phyloP scores from a whole-genome alignment of 2,113 vertebrate species.

The Peromyscus maniculatus region DNA sequence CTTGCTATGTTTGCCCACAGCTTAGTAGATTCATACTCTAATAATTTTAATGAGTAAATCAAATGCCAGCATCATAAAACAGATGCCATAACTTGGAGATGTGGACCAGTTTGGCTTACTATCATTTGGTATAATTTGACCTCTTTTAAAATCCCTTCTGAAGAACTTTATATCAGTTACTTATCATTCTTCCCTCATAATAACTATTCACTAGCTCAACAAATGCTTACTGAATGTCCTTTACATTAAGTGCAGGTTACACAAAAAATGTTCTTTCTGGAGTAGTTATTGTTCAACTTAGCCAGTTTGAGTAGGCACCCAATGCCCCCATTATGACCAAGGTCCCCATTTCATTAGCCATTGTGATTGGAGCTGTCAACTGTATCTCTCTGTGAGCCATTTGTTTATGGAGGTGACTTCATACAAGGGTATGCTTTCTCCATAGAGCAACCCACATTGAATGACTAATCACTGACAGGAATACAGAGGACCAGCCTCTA shows the following conservation, averaged over 20 bases:
- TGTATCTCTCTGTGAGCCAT: not conserved
- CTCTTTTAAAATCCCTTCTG: slow-evolving; percentile 15
- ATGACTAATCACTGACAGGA: not conserved
- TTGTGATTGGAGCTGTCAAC: not conserved
- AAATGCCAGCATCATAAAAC: not conserved
- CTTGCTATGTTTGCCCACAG: not conserved
- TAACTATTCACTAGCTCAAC: not conserved
- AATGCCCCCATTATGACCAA: not conserved
- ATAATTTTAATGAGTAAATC: slow-evolving; percentile 26
- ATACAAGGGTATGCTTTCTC: not conserved
- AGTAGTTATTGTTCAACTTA: not conserved
- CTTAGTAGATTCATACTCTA: slow-evolving; percentile 3
- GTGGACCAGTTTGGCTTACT: not conserved
- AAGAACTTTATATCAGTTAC: not conserved
- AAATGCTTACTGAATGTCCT: not conserved
- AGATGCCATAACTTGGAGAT: not conserved
- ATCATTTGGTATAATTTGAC: not conserved
- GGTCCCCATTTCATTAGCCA: not conserved
- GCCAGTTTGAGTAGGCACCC: not conserved
- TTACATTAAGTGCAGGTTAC: not conserved
- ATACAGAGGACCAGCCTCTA: not conserved
- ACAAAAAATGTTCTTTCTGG: not conserved
- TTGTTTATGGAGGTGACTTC: not conserved
- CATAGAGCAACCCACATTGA: not conserved
- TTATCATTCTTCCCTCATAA: slow-evolving; percentile 22